Conservation (phyloP, 1,140 invertebrate genomes). For the Probaryconus sp. region DNA sequence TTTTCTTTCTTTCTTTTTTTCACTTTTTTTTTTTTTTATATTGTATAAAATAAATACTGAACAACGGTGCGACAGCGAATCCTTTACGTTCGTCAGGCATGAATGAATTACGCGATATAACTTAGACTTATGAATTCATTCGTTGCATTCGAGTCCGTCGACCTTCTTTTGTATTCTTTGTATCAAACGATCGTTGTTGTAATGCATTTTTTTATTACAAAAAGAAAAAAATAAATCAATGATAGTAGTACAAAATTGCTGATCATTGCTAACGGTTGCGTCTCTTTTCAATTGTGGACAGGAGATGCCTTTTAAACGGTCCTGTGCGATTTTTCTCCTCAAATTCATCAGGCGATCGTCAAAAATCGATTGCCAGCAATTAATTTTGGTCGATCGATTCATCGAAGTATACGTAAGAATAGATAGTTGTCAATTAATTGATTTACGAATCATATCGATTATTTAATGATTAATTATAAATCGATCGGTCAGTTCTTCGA, state of each 20-base stretch:
- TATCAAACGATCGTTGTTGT: conserved; percentile 8
- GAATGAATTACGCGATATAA: neutral
- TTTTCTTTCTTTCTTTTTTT: too few relatives aligned
- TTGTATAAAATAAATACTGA: conserved; percentile 25
- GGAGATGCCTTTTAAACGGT: conserved; percentile 9
- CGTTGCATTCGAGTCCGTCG: conserved; percentile 19
- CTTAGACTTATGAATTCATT: too few relatives aligned
- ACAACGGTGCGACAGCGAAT: conserved; percentile 24
- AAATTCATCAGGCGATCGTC: too few relatives aligned
- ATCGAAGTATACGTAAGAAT: too few relatives aligned
- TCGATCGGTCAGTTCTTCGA: too few relatives aligned
- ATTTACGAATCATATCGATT: too few relatives aligned
- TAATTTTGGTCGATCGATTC: too few relatives aligned
- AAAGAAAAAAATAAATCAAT: conserved; percentile 6
- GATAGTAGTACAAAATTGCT: conserved; percentile 51
- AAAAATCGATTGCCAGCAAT: conserved; percentile 22
- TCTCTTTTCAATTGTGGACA: conserved; percentile 16
- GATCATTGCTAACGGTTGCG: conserved; percentile 27
- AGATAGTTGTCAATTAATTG: too few relatives aligned
- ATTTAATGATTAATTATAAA: too few relatives aligned
- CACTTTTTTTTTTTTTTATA: too few relatives aligned
- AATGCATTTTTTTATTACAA: conserved; percentile 10
- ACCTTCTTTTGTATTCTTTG: conserved; percentile 7
- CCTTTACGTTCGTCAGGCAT: neutral
- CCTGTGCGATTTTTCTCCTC: neutral